Percentiles rank a stretch among this genome's conserved stretches.
Evolutionary conservation across 2,113 vertebrate genomes (phyloP).

Genomic region (Addax nasomaculatus): DNA sequence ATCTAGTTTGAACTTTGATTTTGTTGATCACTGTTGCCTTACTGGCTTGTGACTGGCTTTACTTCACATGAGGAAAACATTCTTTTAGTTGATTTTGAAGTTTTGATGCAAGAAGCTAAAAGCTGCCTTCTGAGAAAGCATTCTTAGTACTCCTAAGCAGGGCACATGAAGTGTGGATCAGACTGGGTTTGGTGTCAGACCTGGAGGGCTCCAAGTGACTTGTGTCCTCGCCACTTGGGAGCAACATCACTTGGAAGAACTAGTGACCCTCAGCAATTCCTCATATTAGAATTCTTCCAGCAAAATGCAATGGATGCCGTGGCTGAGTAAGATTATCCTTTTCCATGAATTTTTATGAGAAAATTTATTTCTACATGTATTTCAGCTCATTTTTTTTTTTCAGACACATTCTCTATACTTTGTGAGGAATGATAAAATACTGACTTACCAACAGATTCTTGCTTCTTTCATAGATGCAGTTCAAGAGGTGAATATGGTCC

Average conservation of each 20-base stretch:
- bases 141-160: background rate
- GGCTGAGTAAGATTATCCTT: background rate
- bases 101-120: background rate
- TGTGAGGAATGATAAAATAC: background rate
- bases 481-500: background rate
- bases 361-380: background rate
- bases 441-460: background rate
- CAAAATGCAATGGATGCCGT: background rate
- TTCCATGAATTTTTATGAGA: background rate
- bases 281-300: background rate
- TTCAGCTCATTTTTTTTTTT: background rate
- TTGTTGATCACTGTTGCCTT: background rate
- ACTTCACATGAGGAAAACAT: background rate
- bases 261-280: background rate
- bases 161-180: background rate
- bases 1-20: background rate
- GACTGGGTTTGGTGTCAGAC: background rate
- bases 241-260: background rate
- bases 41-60: background rate
- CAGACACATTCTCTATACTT: background rate
- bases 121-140: background rate
- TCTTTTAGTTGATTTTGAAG: background rate
- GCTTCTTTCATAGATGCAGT: background rate
- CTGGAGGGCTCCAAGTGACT: background rate
- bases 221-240: background rate